Conservation (phyloP, 2,888 invertebrate species). For the Orthosia gothica region DNA sequence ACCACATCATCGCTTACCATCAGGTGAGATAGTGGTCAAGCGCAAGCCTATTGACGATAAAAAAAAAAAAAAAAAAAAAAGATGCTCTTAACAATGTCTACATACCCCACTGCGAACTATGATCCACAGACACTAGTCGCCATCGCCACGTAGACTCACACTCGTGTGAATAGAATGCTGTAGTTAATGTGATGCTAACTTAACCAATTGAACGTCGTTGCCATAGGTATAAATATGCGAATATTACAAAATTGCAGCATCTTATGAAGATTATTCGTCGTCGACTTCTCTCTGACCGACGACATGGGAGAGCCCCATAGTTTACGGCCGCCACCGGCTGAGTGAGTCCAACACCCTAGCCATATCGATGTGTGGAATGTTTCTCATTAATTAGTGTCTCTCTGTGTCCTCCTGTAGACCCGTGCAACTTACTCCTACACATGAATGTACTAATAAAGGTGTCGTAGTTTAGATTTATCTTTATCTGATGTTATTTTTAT, state of each 20-base stretch:
- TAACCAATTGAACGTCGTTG: constrained; percentile 88
- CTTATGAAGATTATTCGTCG: constrained; percentile 94
- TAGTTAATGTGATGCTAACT: constrained; percentile 74
- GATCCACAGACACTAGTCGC: constrained; percentile 29
- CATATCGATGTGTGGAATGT: constrained; percentile 90
- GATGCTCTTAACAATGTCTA: constrained; percentile 47
- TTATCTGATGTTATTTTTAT: constrained; percentile 58
- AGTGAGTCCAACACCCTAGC: constrained; percentile 88
- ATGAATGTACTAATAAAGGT: constrained; percentile 79
- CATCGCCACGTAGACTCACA: constrained; percentile 32
- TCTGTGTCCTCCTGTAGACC: constrained; percentile 70
- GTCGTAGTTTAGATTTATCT: constrained; percentile 76
- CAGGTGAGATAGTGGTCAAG: too few species aligned
- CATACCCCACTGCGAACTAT: constrained; percentile 10
- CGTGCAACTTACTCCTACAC: constrained; percentile 72
- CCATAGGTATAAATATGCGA: constrained; percentile 91
- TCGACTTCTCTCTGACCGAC: constrained; percentile 93
- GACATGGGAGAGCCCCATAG: constrained; percentile 88
- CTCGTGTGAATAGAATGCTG: constrained; percentile 41
- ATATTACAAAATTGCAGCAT: constrained; percentile 93
- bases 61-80: too few species aligned
- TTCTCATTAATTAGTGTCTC: constrained; percentile 80
- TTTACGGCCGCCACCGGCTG: constrained; percentile 86
- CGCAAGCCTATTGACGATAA: too few species aligned
- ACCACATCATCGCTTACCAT: too few species aligned